A percentile compares a stretch with the other conserved stretches of the same genome.
Conservation (phyloP, 1,140 invertebrate species). For the Drosophila punjabiensis region DNA sequence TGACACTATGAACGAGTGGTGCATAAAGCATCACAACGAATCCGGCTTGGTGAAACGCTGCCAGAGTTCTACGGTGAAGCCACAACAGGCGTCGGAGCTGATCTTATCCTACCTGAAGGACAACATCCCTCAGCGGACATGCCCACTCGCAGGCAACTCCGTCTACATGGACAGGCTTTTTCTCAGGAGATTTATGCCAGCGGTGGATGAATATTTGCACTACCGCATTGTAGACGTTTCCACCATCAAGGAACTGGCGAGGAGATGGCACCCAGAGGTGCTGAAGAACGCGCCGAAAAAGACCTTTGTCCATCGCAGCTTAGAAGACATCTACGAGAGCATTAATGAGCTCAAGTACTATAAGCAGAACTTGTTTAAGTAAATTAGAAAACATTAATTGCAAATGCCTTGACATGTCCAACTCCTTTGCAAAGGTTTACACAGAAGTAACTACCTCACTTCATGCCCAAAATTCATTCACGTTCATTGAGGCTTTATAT, state of each 20-base stretch:
- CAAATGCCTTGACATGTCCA: too few relatives aligned
- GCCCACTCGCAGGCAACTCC: slow-evolving; percentile 95
- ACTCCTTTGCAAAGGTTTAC: too few relatives aligned
- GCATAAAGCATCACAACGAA: slow-evolving; percentile 89
- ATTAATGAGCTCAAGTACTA: slow-evolving; percentile 94
- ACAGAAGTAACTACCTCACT: neutral
- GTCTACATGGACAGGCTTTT: slow-evolving; percentile 95
- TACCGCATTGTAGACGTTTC: slow-evolving; percentile 98
- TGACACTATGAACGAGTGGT: slow-evolving; percentile 94
- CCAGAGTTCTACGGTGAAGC: slow-evolving; percentile 88
- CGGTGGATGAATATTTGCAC: slow-evolving; percentile 92
- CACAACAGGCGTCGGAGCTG: slow-evolving; percentile 89
- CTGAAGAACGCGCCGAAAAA: slow-evolving; percentile 89
- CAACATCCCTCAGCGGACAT: slow-evolving; percentile 89
- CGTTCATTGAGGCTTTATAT: neutral
- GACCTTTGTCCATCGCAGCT: slow-evolving; percentile 89
- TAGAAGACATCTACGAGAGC: slow-evolving; percentile 95
- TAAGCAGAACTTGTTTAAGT: slow-evolving; percentile 87
- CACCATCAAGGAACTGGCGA: slow-evolving; percentile 93
- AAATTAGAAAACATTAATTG: neutral
- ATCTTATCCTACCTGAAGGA: slow-evolving; percentile 91
- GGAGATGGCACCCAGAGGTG: slow-evolving; percentile 90
- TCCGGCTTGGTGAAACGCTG: slow-evolving; percentile 91
- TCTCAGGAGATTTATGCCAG: slow-evolving; percentile 91
- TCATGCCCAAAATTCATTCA: neutral